Evolutionary conservation across 2,888 invertebrate species (phyloP), one percentile per base, ranked within the genome.

Genomic region (Girardia tigrina): DNA sequence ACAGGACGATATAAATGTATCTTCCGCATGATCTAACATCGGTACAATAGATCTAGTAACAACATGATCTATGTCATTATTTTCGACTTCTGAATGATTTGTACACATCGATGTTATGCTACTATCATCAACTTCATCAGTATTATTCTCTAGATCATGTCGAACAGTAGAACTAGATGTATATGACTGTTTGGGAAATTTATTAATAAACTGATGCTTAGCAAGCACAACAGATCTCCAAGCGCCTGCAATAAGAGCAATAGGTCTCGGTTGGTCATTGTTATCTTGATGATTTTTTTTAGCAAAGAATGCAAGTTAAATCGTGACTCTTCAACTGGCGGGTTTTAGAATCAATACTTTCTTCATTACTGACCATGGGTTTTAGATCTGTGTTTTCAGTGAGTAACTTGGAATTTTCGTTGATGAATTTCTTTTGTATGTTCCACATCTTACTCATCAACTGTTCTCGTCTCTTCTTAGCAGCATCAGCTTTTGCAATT

Each of bases 401-500:
- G 6, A 56, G 23, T n/a, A 56, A 56, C 23, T 56, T 23, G 23
- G 56, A 56, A 56, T 56, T 56, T n/a, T 56, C 56, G 23, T 56
- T 56, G n/a, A 56, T 56, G 23, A 56, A 56, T 56, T 56, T 56
- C n/a, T 56, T 56, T 16, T 56, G 56, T 23, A 56, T 56, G 23
- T n/a, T 56, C 56, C 8, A 56, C 56, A 56, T 56, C 23, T 56
- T 56, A 16, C 56, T 56, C 56, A 56, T 56, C 23, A 56, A 56
- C n/a, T 12, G 56, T 23, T 56, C 56, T 20, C 56, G 56, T 23
- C 56, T 4, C 56, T 56, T 56, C n/a, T 56, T 56, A n/a, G 56
- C 56, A n/a, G 56, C 56, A 56, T 56, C 56, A 56, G 56, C 56
- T 56, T 56, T 56, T 12, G 56, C 56, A 56, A 56, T 56, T 56